Evolutionary conservation across 2,797 vertebrate genomes (phyloP).

Genomic region (Falco peregrinus): DNA sequence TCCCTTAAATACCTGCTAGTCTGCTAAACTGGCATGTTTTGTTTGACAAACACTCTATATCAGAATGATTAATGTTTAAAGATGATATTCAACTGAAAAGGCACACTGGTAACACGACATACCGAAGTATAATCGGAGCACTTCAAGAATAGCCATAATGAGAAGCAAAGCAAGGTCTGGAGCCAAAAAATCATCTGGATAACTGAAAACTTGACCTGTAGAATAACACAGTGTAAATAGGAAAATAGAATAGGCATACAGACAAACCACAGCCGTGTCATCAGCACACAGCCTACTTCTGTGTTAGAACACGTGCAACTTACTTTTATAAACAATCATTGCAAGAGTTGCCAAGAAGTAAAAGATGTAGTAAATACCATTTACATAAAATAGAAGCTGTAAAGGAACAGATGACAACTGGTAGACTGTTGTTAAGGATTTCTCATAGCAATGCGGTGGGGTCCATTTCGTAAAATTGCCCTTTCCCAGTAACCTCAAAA

Average conservation of each 20-base stretch:
- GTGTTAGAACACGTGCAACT: constrained; percentile 31
- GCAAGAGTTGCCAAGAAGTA: constrained; percentile 82
- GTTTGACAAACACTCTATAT: neutral
- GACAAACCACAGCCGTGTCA: neutral
- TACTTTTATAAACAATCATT: constrained; percentile 86
- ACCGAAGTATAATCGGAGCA: constrained; percentile 78
- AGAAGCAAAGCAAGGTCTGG: constrained; percentile 82
- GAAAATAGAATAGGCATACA: neutral
- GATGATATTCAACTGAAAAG: neutral
- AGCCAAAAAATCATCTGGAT: constrained; percentile 73
- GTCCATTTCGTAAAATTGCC: neutral
- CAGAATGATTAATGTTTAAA: neutral
- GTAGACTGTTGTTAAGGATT: constrained; percentile 49
- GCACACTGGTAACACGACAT: constrained; percentile 4
- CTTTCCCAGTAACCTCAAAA: neutral
- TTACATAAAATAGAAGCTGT: constrained; percentile 80
- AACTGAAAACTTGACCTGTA: constrained; percentile 83
- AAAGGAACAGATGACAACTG: constrained; percentile 84
- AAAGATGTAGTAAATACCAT: constrained; percentile 75
- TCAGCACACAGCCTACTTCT: neutral
- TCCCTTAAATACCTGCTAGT: neutral
- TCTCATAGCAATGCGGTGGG: neutral
- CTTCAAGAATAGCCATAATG: constrained; percentile 81
- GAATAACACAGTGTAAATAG: neutral
- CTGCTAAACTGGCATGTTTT: neutral